Evolutionary conservation across 2,113 vertebrate species (phyloP), one percentile per base, ranked within the genome.

Genomic region (Carassius gibelio): DNA sequence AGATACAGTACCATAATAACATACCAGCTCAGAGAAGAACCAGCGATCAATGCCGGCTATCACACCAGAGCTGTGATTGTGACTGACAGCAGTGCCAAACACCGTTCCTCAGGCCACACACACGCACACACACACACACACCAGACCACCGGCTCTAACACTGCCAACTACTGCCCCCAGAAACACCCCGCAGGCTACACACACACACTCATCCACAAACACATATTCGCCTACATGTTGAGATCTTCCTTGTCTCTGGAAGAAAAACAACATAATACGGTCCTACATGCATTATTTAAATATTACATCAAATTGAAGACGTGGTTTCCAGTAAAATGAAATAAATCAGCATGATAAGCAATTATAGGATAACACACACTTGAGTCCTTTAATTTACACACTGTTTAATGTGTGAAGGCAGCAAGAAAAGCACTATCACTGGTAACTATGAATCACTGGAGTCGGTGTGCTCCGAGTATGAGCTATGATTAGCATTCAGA

Each of bases 21-120:
- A 57, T 8, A 82, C 83, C 52, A 38, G 62, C 85, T 83, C 36
- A 77, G 66, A 61, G 36, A 75, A 14, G 34, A 3, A 57, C 38
- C 30, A 30, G 45, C 17, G 69, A 88, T 86, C 61, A 72, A 84
- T 86, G 36, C 9, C 11, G 45, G 59, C 57, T 57, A 61, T 83
- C 75, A 62, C 26, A 71, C 30, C 57, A 59, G 48, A 42, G n/a
- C 59, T 71, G 68, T 75, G 50, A 62, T n/a, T 66, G 72, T 80
- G 69, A 52, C 42, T 78, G 84, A 82, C 75, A 62, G 77, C 61
- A 71, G 11, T 50, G 59, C 59, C 71, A 80, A 80, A 59, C 75
- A 88, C 55, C 48, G 59, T 19, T 71, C 30, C 55, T 74, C 72
- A 72, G 30, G 55, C 75, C 66, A 85, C 74, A 15, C 86, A 82